Evolutionary conservation across 1,140 invertebrate species (phyloP), one percentile per base, ranked within the genome.

Genomic region (Ruditapes philippinarum): DNA sequence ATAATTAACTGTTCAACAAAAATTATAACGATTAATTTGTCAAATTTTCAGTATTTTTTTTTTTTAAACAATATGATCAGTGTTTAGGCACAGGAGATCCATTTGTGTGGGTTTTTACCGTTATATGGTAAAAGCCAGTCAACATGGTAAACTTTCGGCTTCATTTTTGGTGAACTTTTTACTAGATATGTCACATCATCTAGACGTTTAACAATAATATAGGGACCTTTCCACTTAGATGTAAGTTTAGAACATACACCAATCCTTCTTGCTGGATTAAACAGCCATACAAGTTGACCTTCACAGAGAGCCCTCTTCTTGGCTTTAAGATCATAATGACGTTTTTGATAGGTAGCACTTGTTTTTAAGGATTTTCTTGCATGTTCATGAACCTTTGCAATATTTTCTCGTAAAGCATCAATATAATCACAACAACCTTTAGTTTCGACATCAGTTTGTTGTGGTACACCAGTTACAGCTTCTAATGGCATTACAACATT

Each of bases 261-360:
- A 7, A 36, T n/a, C 33, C 33, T 51, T 19, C 22, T 79, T 5
- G 45, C 22, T 14, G 45, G 42, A 14, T 79, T 33, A 54, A 12
- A 45, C 9, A 82, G 19, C 54, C 60, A 82, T n/a, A 82, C 79
- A 1, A 25, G n/a, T 31, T 82, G 25, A 33, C 79, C 79, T n/a
- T 28, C 79, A 25, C n/a, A 3, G 17, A 62, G 5, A n/a, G 31
- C 4, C 31, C 60, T 60, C 3, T 36, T 38, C 33, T 42, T 65
- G 1, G 60, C 25, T 65, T 51, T 60, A 62, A 65, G 19, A 45
- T 82, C 79, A 82, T 82, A 82, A 62, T 82, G 33, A 22, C 31
- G 17, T 45, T 82, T 82, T 31, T 42, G 25, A 25, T 40, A 62
- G 14, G 19, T 42, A 1, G 60, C 38, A 40, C 5, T 22, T 19